Base-by-base conservation (phyloP, 2,113 vertebrate genomes). In the Cyanoramphus novaezelandiae region DNA sequence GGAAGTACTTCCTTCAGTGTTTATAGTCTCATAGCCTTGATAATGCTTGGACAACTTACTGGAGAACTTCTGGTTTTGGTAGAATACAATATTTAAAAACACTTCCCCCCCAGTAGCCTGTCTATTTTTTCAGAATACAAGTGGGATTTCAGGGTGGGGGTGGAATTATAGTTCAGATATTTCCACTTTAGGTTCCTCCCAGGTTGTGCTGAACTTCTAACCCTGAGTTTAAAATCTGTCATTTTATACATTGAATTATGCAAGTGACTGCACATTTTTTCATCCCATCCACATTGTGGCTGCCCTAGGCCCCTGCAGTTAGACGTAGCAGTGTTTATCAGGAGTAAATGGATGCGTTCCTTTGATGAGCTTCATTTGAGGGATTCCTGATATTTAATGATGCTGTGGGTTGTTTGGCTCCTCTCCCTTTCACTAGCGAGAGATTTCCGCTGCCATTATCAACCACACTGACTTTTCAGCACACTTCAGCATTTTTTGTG, bases 381-480 rank as follows among this genome's bases (percentile, higher is more conserved):
- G 59, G 69, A 75, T 87, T 95, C 33, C 52, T 82, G 29, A 33
- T 62, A 52, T 49, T 91, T 89, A 67, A 49, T 78, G 57, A 77
- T 88, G 50, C 28, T 72, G 31, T 86, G 78, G 47, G 35, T 88
- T 78, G 47, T 96, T 90, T 93, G 72, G 44, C 92, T 91, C 8
- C 35, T 71, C 25, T 92, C 65, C 59, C 14, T 89, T 88, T 71
- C 39, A n/a, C 71, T 69, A 46, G 65, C 31, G 46, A 92, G 89
- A 88, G 53, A 77, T 69, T 95, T 82, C 68, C 4, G 4, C 79
- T 86, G 82, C 78, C 47, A 2, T 89, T 88, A 72, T 74, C 78
- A 95, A 67, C 65, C 27, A 20, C 62, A 21, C 28, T 52, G 86
- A 95, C 83, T 96, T 97, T 96, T 91, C 78, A 76, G 88, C 68